These are phyloP conservation scores for Gallinago paraguaiae DNA, from an alignment of 2,113 vertebrate species.

Conservation along the genomic window DNA sequence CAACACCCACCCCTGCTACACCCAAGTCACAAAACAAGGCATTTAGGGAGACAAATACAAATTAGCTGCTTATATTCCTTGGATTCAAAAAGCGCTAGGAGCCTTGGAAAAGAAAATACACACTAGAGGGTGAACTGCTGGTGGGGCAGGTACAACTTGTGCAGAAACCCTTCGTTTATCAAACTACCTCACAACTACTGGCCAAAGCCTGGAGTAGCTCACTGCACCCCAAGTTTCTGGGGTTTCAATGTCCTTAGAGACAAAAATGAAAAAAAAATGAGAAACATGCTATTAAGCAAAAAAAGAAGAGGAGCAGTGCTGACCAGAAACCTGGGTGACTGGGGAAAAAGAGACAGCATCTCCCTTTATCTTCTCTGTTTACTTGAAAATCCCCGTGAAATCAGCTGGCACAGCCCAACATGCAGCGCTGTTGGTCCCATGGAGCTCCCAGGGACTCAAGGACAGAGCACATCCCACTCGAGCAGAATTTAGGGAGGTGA, in stretches of 20 bases:
- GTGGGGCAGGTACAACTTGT: background rate
- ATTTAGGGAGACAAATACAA: background rate
- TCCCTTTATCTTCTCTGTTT: background rate
- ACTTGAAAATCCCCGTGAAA: background rate
- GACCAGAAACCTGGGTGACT: background rate
- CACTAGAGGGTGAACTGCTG: background rate
- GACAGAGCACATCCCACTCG: background rate
- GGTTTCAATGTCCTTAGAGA: background rate
- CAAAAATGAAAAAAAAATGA: background rate
- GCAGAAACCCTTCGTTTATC: background rate
- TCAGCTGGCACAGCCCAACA: background rate
- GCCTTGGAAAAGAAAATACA: background rate
- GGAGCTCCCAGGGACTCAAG: background rate
- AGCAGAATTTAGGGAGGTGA: background rate
- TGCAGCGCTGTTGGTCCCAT: accelerated
- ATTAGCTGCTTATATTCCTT: background rate
- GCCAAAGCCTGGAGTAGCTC: background rate
- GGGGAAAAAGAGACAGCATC: background rate
- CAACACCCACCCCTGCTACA: background rate
- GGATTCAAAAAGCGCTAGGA: background rate
- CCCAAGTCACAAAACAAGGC: background rate
- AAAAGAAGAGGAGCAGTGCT: background rate
- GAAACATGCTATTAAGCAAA: background rate
- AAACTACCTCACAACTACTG: background rate
- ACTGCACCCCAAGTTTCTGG: background rate